Conservation (phyloP, 2,888 invertebrate genomes). For the Laspeyria flexula region DNA sequence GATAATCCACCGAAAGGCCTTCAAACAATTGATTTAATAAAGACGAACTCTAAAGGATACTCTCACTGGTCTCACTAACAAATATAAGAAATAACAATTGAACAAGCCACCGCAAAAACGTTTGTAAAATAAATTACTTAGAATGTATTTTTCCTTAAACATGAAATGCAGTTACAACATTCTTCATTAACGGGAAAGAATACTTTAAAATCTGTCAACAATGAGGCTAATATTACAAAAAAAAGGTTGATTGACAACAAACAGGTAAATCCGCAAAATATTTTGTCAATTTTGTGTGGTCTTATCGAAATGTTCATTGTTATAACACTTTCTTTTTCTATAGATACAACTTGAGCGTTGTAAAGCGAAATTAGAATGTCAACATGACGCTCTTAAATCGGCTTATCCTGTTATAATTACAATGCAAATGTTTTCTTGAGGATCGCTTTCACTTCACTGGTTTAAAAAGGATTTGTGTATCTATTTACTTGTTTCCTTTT, state of each 20-base stretch:
- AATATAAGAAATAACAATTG: no score
- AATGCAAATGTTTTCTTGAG: slow-evolving; percentile 56
- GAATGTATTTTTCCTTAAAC: no score
- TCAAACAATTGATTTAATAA: slow-evolving; percentile 20
- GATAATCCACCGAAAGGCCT: not conserved
- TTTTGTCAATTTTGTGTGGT: slow-evolving; percentile 81
- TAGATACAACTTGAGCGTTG: slow-evolving; percentile 53
- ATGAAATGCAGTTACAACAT: no score
- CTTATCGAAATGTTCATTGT: slow-evolving; percentile 60
- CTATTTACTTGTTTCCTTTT: slow-evolving; percentile 16
- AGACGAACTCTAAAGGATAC: slow-evolving; percentile 21
- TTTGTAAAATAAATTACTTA: no score
- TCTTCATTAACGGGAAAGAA: no score
- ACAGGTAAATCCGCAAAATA: slow-evolving; percentile 68
- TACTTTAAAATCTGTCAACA: no score
- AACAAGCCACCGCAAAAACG: no score
- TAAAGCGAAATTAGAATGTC: slow-evolving; percentile 69
- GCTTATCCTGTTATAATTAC: slow-evolving; percentile 59
- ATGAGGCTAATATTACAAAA: no score
- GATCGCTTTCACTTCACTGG: slow-evolving; percentile 54
- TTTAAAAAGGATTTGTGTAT: slow-evolving; percentile 19
- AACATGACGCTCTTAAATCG: slow-evolving; percentile 68
- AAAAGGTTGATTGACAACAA: slow-evolving; percentile 64
- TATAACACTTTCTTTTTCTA: slow-evolving; percentile 67
- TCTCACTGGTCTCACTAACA: no score